Conservation (phyloP, 1,140 invertebrate genomes). For the Agrilus planipennis region DNA sequence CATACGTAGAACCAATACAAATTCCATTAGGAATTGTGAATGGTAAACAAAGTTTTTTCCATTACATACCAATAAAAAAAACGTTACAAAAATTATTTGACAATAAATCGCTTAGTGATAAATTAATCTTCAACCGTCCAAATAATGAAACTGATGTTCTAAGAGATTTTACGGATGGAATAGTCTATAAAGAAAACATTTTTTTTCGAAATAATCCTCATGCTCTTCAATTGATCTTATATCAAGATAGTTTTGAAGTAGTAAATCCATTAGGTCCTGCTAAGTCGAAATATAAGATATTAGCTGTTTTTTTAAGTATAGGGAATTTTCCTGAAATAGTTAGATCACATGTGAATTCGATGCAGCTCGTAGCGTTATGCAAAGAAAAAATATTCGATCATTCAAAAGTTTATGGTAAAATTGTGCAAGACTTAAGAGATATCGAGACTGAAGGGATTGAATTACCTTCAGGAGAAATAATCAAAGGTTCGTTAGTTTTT, state of each 20-base stretch:
- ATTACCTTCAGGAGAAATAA: constrained; percentile 1
- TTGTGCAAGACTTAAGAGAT: constrained; percentile 25
- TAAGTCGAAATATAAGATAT: constrained; percentile 28
- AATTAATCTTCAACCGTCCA: too few relatives aligned
- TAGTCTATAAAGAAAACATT: constrained; percentile 19
- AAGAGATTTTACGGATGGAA: constrained; percentile 26
- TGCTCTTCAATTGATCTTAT: constrained; percentile 27
- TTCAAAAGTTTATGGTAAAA: constrained; percentile 14
- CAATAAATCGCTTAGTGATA: too few relatives aligned
- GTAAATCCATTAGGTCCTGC: constrained; percentile 28
- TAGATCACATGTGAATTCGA: constrained; percentile 14
- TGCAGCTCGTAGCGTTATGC: constrained; percentile 25
- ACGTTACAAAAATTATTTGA: too few relatives aligned
- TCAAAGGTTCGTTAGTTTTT: constrained; percentile 10
- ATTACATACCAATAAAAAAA: too few relatives aligned
- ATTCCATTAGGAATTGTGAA: too few relatives aligned
- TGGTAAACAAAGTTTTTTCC: too few relatives aligned
- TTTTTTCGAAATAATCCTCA: constrained; percentile 24
- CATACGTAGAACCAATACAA: too few relatives aligned
- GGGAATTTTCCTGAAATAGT: constrained; percentile 12
- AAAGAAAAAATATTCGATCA: constrained; percentile 26
- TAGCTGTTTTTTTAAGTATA: constrained; percentile 28
- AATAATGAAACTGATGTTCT: too few relatives aligned
- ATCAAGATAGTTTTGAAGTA: constrained; percentile 29
- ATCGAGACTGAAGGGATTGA: constrained; percentile 22